Percentiles rank a stretch among this genome's conserved stretches.
These are phyloP conservation scores for Nannospalax galili DNA, from an alignment of 2,113 vertebrate genomes.

Conservation along the genomic window DNA sequence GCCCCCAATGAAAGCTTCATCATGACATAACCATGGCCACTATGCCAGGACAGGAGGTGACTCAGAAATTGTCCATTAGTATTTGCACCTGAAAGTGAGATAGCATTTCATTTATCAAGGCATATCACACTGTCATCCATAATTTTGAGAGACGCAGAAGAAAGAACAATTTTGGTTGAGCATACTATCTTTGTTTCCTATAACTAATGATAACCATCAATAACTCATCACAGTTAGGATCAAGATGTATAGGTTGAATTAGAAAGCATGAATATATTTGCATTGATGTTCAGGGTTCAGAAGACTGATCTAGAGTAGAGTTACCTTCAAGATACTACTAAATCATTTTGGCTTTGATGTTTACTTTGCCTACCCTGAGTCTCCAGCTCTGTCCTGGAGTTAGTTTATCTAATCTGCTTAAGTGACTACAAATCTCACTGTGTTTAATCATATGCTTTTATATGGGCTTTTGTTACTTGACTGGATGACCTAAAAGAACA, in stretches of 20 bases:
- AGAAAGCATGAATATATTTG: neutral
- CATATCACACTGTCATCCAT: neutral
- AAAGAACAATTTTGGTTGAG: neutral
- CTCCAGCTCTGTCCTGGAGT: neutral
- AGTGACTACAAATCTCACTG: neutral
- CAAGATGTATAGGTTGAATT: neutral
- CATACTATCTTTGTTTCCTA: neutral
- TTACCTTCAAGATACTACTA: neutral
- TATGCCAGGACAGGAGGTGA: neutral
- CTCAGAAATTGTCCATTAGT: neutral
- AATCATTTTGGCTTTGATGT: neutral
- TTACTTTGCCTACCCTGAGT: neutral
- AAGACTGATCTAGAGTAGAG: neutral
- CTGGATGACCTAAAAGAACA: neutral
- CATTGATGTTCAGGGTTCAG: neutral
- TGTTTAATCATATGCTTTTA: neutral
- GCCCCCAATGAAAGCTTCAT: neutral
- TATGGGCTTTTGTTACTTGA: neutral
- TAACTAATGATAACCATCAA: neutral
- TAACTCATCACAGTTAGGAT: neutral
- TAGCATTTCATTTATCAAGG: neutral
- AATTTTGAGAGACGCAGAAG: neutral
- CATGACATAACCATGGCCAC: neutral
- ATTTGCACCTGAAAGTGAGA: neutral
- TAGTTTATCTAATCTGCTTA: neutral